Base-by-base conservation (phyloP, 2,797 vertebrate genomes). In the Tamandua tetradactyla region DNA sequence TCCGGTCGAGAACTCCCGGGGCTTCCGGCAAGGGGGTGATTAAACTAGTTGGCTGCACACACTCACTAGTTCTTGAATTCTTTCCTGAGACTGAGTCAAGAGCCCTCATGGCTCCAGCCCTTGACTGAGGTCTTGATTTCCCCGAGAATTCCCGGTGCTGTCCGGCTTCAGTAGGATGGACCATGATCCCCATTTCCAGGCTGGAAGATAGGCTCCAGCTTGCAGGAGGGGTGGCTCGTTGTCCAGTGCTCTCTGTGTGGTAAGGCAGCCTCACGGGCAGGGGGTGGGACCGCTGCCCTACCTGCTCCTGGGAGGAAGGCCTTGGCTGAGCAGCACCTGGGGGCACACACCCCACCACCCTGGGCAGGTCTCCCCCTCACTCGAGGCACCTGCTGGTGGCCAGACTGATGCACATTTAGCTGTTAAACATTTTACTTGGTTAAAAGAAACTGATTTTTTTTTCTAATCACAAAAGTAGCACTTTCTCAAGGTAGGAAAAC, bases 371-470 rank as follows among this genome's bases (percentile, higher is more conserved):
- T 42, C 3, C 30, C 3, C 5, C 27, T 18, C 15, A 0, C 27
- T 15, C 27, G 0, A 18, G 8, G 1, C 64, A 52, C 35, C 52
- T 5, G 1, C 0, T 1, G 8, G 40, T 0, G 5, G 44, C 44
- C 3, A 4, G 4, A 2, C 4, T 2, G 14, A 32, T 0, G 14
- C 15, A 14, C 6, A 0, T 23, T 42, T 10, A n/a, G 47, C 42
- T 14, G 5, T 7, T 37, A 27, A 17, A 61, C 35, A 15, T 25
- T 44, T 37, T 4, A 23, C 62, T 78, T 12, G 52, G 8, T 44
- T 62, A 47, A 69, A 55, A 62, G 9, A 15, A 40, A 15, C 15
- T 2, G 2, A 3, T 47, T 17, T 25, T 1, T 69, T 40, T 25
- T 32, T 17, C 11, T 23, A 15, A 42, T 22, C 55, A 18, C 57